These are phyloP conservation scores for Solen grandis DNA, from an alignment of 1,140 invertebrate species.

Conservation along the genomic window DNA sequence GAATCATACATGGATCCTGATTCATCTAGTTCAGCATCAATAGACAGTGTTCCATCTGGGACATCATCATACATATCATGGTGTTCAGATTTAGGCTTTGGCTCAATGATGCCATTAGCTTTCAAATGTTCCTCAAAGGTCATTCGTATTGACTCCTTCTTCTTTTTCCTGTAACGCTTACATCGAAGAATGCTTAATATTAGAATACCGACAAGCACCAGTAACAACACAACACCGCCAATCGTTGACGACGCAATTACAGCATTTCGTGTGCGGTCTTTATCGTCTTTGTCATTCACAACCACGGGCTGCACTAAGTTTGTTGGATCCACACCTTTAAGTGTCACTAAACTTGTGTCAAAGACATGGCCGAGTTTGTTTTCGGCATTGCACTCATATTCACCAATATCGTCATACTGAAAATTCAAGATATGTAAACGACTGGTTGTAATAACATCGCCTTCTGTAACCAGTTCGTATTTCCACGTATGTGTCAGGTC, in stretches of 20 bases:
- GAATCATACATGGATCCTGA: conserved; percentile 48
- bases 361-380: conserved; percentile 67
- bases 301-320: conserved; percentile 15
- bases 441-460: conserved; percentile 30
- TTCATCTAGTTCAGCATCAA: conserved; percentile 31
- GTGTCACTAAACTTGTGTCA: conserved; percentile 65
- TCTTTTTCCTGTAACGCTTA: conserved; percentile 56
- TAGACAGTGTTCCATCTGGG: conserved; percentile 12
- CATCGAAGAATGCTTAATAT: conserved; percentile 52
- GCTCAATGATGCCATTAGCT: conserved; percentile 56
- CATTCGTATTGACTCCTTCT: conserved; percentile 62
- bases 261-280: conserved; percentile 51
- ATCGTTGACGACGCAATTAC: conserved; percentile 67
- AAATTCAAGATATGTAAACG: conserved; percentile 63
- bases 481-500: conserved; percentile 50
- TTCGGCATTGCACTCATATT: conserved; percentile 70
- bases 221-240: conserved; percentile 64
- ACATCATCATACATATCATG: conserved; percentile 29
- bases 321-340: conserved; percentile 59
- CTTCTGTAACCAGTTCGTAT: conserved; percentile 54
- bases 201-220: conserved; percentile 59
- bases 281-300: neutral
- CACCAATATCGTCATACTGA: conserved; percentile 62
- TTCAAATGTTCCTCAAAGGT: conserved; percentile 69
- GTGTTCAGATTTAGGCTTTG: conserved; percentile 26